These are phyloP conservation scores for Omphaloscelis lunosa DNA, from an alignment of 2,888 invertebrate species.

Conservation along the genomic window DNA sequence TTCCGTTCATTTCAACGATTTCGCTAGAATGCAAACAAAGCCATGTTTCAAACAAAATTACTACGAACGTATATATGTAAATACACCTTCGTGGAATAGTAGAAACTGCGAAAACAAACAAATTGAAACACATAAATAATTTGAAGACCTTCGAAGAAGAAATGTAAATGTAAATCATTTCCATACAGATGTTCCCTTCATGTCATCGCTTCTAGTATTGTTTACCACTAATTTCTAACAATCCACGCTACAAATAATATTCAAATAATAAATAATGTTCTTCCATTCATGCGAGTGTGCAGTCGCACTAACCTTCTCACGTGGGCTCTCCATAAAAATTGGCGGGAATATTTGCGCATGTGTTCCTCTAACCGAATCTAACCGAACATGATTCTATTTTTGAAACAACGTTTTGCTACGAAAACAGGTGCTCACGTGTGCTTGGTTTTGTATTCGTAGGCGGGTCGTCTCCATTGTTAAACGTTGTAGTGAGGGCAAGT, in stretches of 20 bases:
- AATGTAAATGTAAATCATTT: slow-evolving; percentile 31
- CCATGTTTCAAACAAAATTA: slow-evolving; percentile 23
- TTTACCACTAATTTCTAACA: slow-evolving; percentile 35
- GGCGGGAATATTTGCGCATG: slow-evolving; percentile 70
- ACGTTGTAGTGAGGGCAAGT: slow-evolving; percentile 3
- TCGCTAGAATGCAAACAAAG: slow-evolving; percentile 26
- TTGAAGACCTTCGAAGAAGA: slow-evolving; percentile 42
- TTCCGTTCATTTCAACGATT: slow-evolving; percentile 27
- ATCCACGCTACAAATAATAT: slow-evolving; percentile 34
- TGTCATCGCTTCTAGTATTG: slow-evolving; percentile 42
- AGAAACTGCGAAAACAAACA: slow-evolving; percentile 32
- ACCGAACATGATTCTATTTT: slow-evolving; percentile 62
- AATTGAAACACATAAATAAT: slow-evolving; percentile 41
- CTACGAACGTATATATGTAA: slow-evolving; percentile 17
- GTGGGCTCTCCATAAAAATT: slow-evolving; percentile 76
- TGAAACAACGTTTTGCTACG: slow-evolving; percentile 76
- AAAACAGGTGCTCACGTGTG: slow-evolving; percentile 81
- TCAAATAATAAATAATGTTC: slow-evolving; percentile 40
- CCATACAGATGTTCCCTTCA: slow-evolving; percentile 43
- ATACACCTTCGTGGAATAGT: slow-evolving; percentile 21
- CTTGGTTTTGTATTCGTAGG: slow-evolving; percentile 69
- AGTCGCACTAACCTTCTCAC: slow-evolving; percentile 67
- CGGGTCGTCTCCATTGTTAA: slow-evolving; percentile 59
- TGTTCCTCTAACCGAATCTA: slow-evolving; percentile 26
- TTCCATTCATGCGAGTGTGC: slow-evolving; percentile 72